Percentiles rank a stretch among this genome's conserved stretches.
These are phyloP conservation scores for Cylloceria caligata DNA, from an alignment of 2,888 invertebrate genomes.

Conservation along the genomic window DNA sequence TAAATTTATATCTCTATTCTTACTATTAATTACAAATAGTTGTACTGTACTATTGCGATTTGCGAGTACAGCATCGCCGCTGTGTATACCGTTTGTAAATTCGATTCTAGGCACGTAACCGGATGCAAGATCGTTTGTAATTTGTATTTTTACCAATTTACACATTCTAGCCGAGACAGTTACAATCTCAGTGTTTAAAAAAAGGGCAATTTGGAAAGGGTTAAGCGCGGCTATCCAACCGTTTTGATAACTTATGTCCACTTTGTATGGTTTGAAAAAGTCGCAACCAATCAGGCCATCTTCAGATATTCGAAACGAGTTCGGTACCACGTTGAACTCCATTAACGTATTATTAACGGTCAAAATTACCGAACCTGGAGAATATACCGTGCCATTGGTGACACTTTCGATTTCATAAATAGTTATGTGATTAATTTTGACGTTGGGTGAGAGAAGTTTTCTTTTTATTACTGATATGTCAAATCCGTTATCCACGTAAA, in stretches of 20 bases:
- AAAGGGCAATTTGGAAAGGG: not conserved
- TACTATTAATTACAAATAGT: constrained; percentile 9
- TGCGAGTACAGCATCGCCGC: constrained; percentile 15
- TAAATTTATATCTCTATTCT: constrained; percentile 2
- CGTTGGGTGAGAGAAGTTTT: not conserved
- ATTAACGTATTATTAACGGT: not conserved
- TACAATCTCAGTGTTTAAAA: not conserved
- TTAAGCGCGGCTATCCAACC: not conserved
- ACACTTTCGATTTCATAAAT: constrained; percentile 22
- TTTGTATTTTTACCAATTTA: not conserved
- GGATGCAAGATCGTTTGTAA: not conserved
- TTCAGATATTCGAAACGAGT: not conserved
- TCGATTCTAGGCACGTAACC: constrained; percentile 11
- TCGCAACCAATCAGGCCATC: constrained; percentile 8
- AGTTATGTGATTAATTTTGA: not conserved
- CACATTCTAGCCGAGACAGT: not conserved
- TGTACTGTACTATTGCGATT: constrained; percentile 5
- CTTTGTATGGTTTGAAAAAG: constrained; percentile 9
- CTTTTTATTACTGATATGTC: constrained; percentile 23
- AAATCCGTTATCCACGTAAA: constrained; percentile 24
- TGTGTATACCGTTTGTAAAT: not conserved
- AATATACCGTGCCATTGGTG: not conserved
- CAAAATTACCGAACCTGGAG: not conserved
- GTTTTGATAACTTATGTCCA: constrained; percentile 8
- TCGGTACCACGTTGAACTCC: constrained; percentile 6